Conservation (phyloP, 2,113 vertebrate species). For the Heteronetta atricapilla region DNA sequence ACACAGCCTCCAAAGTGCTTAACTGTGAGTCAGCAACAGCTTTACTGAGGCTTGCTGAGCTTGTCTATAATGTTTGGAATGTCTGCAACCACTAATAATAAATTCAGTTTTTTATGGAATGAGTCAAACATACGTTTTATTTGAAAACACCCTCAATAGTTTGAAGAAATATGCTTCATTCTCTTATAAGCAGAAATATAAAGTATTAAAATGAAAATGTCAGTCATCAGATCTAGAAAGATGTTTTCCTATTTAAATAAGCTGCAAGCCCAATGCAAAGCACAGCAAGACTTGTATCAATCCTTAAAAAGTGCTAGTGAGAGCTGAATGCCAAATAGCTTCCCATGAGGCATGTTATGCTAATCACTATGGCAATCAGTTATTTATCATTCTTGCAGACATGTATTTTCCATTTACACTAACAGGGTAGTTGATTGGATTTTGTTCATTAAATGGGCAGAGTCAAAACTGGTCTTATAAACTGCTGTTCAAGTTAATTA, state of each 20-base stretch:
- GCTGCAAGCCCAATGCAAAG: background rate
- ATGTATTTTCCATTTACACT: slow-evolving; percentile 71
- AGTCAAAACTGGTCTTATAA: slow-evolving; percentile 70
- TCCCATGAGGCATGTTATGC: slow-evolving; percentile 27
- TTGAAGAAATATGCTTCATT: slow-evolving; percentile 34
- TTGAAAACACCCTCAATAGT: background rate
- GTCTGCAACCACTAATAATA: background rate
- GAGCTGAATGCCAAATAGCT: slow-evolving; percentile 56
- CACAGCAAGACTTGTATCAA: slow-evolving; percentile 1
- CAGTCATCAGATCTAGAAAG: slow-evolving; percentile 11
- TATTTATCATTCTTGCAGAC: slow-evolving; percentile 72
- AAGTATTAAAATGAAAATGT: slow-evolving; percentile 24
- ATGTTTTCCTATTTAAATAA: slow-evolving; percentile 24
- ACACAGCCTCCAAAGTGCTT: background rate
- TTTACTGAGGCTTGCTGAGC: background rate
- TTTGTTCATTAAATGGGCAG: slow-evolving; percentile 73
- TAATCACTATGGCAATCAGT: slow-evolving; percentile 61
- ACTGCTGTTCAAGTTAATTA: slow-evolving; percentile 71
- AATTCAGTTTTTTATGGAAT: background rate
- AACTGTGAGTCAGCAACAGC: background rate
- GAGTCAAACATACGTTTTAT: background rate
- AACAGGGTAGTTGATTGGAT: slow-evolving; percentile 74
- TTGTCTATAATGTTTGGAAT: background rate
- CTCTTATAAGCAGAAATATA: slow-evolving; percentile 18
- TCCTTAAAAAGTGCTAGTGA: background rate